Percentiles rank a stretch among this genome's conserved stretches.
phyloP scores from a whole-genome alignment of 2,888 invertebrate genomes.

The Eulithis prunata region DNA sequence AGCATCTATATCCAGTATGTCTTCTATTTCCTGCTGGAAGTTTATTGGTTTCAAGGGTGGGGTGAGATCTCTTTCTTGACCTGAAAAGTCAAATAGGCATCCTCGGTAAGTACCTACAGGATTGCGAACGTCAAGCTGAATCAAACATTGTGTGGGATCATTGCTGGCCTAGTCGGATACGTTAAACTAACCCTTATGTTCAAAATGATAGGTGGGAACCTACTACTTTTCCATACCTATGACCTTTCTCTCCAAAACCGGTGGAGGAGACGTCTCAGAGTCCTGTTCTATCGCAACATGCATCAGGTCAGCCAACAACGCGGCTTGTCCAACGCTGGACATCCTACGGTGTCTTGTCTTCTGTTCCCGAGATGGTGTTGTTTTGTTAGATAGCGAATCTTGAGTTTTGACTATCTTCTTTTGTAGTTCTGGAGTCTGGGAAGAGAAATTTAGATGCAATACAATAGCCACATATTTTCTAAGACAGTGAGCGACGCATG shows the following conservation, averaged over 20 bases:
- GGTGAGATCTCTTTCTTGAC: constrained; percentile 73
- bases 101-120: background rate
- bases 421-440: constrained; percentile 71
- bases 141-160: background rate
- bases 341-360: constrained; percentile 66
- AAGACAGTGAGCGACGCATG: no score
- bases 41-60: constrained; percentile 50
- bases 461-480: no score
- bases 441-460: background rate
- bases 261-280: constrained; percentile 59
- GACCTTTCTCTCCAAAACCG: constrained; percentile 67
- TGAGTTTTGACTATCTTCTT: constrained; percentile 60
- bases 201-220: background rate
- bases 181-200: background rate
- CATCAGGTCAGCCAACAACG: constrained; percentile 70
- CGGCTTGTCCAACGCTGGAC: constrained; percentile 69
- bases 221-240: constrained; percentile 53
- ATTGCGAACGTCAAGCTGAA: background rate
- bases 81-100: constrained; percentile 43
- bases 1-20: constrained; percentile 72
- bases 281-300: constrained; percentile 67
- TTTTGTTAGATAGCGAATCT: constrained; percentile 59
- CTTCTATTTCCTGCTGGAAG: constrained; percentile 74
- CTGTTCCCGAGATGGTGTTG: constrained; percentile 62
- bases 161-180: background rate